phyloP scores from a whole-genome alignment of 2,797 vertebrate genomes.

The Acanthis flammea region DNA sequence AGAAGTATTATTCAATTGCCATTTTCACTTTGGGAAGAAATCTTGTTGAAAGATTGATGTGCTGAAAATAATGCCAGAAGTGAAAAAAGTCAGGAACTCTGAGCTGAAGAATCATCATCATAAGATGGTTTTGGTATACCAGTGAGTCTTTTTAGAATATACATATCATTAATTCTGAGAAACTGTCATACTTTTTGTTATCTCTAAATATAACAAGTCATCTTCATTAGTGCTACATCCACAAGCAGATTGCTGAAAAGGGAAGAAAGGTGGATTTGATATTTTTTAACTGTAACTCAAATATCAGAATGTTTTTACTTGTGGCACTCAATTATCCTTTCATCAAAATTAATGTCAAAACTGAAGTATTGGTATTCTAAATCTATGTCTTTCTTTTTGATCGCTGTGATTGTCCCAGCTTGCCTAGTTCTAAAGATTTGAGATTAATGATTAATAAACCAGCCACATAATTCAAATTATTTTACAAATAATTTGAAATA shows the following conservation, averaged over 20 bases:
- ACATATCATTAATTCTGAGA: not conserved
- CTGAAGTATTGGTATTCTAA: not conserved
- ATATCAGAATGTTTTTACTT: not conserved
- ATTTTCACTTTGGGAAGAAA: not conserved
- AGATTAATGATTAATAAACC: not conserved
- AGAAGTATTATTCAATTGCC: not conserved
- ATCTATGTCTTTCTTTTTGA: not conserved
- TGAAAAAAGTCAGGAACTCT: not conserved
- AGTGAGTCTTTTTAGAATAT: not conserved
- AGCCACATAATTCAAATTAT: not conserved
- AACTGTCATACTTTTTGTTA: not conserved
- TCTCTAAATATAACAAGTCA: not conserved
- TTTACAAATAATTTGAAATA: not conserved
- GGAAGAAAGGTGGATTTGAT: not conserved
- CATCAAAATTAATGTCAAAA: not conserved
- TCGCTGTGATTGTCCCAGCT: not conserved
- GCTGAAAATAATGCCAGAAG: not conserved
- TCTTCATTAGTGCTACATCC: not conserved
- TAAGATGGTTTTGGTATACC: not conserved
- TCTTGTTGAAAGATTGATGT: not conserved
- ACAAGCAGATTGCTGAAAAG: not conserved
- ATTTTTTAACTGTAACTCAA: not conserved
- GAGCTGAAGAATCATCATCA: not conserved
- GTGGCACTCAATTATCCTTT: not conserved
- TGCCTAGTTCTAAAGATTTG: not conserved